Evolutionary conservation across 2,888 invertebrate species (phyloP).

Genomic region (Conchocele bisecta): DNA sequence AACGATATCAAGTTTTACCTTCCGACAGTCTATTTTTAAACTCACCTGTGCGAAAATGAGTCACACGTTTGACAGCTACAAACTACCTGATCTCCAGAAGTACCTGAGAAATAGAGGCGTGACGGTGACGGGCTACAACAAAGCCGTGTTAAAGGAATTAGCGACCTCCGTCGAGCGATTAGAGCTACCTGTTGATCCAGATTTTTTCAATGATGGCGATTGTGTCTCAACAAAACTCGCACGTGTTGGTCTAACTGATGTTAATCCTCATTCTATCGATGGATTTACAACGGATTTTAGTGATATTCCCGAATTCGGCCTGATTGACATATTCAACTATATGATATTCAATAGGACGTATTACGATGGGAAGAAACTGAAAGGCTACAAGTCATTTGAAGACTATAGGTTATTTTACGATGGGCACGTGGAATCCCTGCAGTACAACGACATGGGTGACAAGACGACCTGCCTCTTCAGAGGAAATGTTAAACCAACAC

Average conservation of each 20-base stretch:
- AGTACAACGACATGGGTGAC: neutral
- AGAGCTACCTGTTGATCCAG: slow-evolving; percentile 6
- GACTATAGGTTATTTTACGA: slow-evolving; percentile 22
- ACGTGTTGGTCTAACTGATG: neutral
- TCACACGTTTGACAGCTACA: too few relatives aligned
- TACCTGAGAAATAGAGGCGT: neutral
- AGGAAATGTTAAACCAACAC: slow-evolving; percentile 18
- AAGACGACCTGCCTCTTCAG: neutral
- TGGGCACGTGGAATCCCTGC: slow-evolving; percentile 7
- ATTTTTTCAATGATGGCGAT: neutral
- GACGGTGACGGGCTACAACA: neutral
- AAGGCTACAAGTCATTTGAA: slow-evolving; percentile 25
- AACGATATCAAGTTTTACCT: too few relatives aligned
- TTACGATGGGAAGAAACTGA: slow-evolving; percentile 28
- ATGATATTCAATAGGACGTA: slow-evolving; percentile 19
- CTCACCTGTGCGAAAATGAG: too few relatives aligned
- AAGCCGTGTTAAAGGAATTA: slow-evolving; percentile 1
- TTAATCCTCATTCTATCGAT: neutral
- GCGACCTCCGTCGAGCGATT: slow-evolving; percentile 3
- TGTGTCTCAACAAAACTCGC: neutral
- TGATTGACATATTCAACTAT: slow-evolving; percentile 31
- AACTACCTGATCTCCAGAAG: too few relatives aligned
- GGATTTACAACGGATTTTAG: slow-evolving; percentile 17
- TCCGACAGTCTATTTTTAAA: too few relatives aligned
- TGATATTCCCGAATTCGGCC: slow-evolving; percentile 17